A percentile compares a stretch with the other conserved stretches of the same genome.
Evolutionary conservation across 2,888 invertebrate species (phyloP).

Genomic region (Drepanosiphum platanoidis): DNA sequence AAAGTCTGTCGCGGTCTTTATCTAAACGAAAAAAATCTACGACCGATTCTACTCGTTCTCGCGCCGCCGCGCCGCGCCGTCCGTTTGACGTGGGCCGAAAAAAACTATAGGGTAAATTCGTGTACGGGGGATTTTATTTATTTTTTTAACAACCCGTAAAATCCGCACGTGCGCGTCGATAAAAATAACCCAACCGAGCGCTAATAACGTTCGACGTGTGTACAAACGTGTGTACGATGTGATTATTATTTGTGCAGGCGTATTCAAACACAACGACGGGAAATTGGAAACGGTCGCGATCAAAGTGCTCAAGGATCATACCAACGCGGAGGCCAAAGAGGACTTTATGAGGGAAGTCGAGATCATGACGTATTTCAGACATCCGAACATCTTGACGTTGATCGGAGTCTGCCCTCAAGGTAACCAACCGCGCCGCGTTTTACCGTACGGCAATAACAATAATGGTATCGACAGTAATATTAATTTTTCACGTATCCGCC

Average conservation of each 20-base stretch:
- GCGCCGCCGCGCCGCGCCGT: no score
- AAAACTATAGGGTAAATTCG: no score
- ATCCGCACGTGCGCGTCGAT: no score
- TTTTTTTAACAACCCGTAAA: no score
- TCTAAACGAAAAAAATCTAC: no score
- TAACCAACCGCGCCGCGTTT: constrained; percentile 66
- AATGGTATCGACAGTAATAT: background rate
- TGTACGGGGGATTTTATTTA: no score
- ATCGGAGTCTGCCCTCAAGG: constrained; percentile 82
- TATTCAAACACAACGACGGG: constrained; percentile 13
- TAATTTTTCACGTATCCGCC: background rate
- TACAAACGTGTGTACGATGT: no score
- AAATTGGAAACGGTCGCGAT: constrained; percentile 73
- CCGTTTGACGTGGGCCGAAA: no score
- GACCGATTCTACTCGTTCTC: no score
- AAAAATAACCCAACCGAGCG: no score
- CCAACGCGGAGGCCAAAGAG: constrained; percentile 79
- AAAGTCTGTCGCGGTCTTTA: no score
- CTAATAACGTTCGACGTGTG: no score
- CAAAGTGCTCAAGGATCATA: constrained; percentile 82
- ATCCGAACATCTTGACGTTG: constrained; percentile 81
- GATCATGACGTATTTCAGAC: constrained; percentile 83
- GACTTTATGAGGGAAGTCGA: constrained; percentile 85
- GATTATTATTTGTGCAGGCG: background rate
- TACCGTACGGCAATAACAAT: background rate